Evolutionary conservation across 2,888 invertebrate species (phyloP), one percentile per base, ranked within the genome.

Genomic region (Prosopocoilus inquinatus): DNA sequence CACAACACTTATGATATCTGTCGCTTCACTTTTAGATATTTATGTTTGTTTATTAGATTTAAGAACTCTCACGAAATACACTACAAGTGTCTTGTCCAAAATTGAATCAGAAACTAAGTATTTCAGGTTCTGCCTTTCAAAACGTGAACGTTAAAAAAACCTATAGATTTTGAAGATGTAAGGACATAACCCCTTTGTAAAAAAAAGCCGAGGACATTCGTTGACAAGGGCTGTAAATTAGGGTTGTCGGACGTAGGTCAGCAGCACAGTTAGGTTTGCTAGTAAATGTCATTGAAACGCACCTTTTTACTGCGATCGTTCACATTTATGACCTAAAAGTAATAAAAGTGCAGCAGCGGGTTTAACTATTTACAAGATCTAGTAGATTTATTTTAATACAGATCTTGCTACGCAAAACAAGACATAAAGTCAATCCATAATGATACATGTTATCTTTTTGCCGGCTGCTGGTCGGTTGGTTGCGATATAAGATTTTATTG

Each of bases 151-250:
- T 28, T 28, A 28, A 28, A 28, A 28, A 28, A 28, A 28, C 20
- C 20, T 1, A 28, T 28, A 28, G 20, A 28, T 28, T 5, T 28
- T 28, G 4, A 28, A 28, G 20, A 28, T 28, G 9, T 15, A 55
- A 54, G 54, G 52, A 48, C 41, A 59, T 64, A 68, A 69, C 67
- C 67, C 68, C 67, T 67, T 66, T 65, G 62, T 63, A 58, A 43
- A 36, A 41, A 60, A 58, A 57, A 61, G 51, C 62, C 57, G 59
- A 64, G 57, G 60, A 58, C 61, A 58, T 45, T 47, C 55, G 64
- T 61, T 58, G 57, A 57, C 58, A 65, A 64, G 67, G 64, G 61
- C 67, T 68, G 68, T 69, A 67, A 69, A 67, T 64, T 56, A 61
- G 63, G 64, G 62, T 62, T 64, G 65, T 58, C 61, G 55, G 54